Evolutionary conservation across 2,797 vertebrate species (phyloP).

Genomic region (Simalia tracyae): DNA sequence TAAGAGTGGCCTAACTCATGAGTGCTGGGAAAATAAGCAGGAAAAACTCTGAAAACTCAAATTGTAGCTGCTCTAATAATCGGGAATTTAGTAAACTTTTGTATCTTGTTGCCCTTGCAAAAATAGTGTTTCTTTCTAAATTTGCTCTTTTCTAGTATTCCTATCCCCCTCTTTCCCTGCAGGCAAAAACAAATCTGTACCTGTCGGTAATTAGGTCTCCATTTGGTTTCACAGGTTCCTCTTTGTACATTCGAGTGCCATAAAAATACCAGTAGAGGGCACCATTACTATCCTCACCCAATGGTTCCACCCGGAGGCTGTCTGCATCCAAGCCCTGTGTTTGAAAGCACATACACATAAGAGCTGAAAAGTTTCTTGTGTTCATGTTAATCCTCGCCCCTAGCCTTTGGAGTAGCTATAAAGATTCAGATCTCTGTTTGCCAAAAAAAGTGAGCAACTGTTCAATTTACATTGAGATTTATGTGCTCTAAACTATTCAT

Average conservation of each 20-base stretch:
- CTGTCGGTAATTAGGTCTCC: slow-evolving; percentile 73
- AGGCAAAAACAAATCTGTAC: slow-evolving; percentile 63
- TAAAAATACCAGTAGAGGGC: slow-evolving; percentile 99
- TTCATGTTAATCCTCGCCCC: slow-evolving; percentile 17
- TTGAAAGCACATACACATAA: slow-evolving; percentile 50
- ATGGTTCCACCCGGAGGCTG: slow-evolving; percentile 92
- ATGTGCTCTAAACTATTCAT: fast-evolving
- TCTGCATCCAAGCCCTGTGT: slow-evolving; percentile 90
- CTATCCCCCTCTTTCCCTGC: neutral
- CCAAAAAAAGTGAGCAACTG: slow-evolving; percentile 10
- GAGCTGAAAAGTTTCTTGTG: slow-evolving; percentile 56
- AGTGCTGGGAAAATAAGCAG: neutral
- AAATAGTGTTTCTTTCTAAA: slow-evolving; percentile 1
- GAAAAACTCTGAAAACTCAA: neutral
- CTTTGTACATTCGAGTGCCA: slow-evolving; percentile 96
- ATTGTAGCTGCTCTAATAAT: neutral
- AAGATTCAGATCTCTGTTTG: slow-evolving; percentile 15
- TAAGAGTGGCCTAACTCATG: neutral
- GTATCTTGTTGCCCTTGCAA: slow-evolving; percentile 32
- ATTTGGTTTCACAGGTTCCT: slow-evolving; percentile 78
- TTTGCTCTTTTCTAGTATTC: neutral
- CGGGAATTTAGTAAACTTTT: slow-evolving; percentile 34
- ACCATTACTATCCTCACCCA: slow-evolving; percentile 91
- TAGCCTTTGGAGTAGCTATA: slow-evolving; percentile 34
- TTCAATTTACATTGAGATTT: neutral